Evolutionary conservation across 2,888 invertebrate species (phyloP), one percentile per base, ranked within the genome.

Genomic region (Cheilosia soror): DNA sequence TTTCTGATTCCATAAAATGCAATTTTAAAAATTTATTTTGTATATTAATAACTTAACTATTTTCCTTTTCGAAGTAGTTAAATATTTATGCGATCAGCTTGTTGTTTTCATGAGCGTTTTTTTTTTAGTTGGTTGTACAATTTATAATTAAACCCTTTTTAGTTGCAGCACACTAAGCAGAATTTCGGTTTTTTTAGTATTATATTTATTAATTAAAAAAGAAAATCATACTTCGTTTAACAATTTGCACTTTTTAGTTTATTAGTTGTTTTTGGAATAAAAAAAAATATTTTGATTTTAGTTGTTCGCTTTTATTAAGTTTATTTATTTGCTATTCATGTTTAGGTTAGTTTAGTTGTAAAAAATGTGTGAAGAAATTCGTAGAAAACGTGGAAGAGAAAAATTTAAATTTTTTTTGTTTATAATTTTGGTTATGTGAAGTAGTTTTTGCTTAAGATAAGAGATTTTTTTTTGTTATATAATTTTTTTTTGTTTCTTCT

Each of bases 361-460:
- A 85, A 85, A 85, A 81, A 63, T 68, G 81, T 80, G 80, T 85
- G 85, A 85, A 81, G 85, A 85, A 76, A 68, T 77, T 85, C 68
- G 87, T 87, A 87, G 87, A 87, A 87, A 88, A 87, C 44, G 88
- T 89, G 88, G 89, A 89, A 88, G 89, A 89, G 88, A 87, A 89
- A 88, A 88, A 87, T 76, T 73, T 11, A 0, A 37, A 29, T 58
- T 76, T 62, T 53, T 79, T 71, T 62, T 2, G 1, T 44, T 27
- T 75, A 80, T 80, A 80, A 71, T 63, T 58, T 71, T 81, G 81
- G 81, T 81, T 76, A 85, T 76, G 72, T 81, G 71, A 81, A 85
- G 44, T 71, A 73, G 53, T 77, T 71, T 68, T 62, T 79, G 60
- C 55, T 49, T 68, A 62, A 66, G 66, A 72, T 58, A 75, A 42